Evolutionary conservation across 2,797 vertebrate genomes (phyloP), one percentile per base, ranked within the genome.

Genomic region (Melanitta fusca): DNA sequence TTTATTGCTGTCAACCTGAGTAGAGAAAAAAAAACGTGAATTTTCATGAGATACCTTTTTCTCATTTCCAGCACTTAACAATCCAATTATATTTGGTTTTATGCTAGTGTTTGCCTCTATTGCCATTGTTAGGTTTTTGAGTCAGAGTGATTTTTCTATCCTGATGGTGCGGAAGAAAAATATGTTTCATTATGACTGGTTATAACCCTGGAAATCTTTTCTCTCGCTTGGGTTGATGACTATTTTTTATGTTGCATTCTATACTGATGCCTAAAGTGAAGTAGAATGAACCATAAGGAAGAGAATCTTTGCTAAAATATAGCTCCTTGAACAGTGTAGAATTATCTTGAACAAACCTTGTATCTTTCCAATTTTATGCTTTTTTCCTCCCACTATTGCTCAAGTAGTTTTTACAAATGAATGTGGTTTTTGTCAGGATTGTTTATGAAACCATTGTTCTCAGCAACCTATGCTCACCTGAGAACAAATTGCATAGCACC

Each of bases 171-270:
- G 0, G 91, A 91, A 96, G 72, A 95, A 95, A 95, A 92, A 78
- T 91, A 93, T 89, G 84, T 94, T 95, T 95, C 95, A 80, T 95
- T 95, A 94, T 94, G 90, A 89, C 88, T 92, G 95, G 73, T 95
- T 95, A 72, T 87, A 96, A 95, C 84, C 84, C 91, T 95, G 90
- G 81, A 95, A 95, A 95, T 96, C 66, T 95, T 90, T 95, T 85
- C 90, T 95, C 69, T 95, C 8, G 3, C 91, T 94, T 93, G 88
- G 38, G 36, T 77, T 95, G 88, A 82, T 82, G 95, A 92, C 0
- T 0, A 87, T 94, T 95, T 94, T 97, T 95, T 93, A 89, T 89
- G 75, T 89, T 70, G 58, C 27, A 16, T 86, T 96, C 84, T 66
- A 27, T 87, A 66, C 93, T 62, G 86, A 91, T 87, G 72, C 75